Base-by-base conservation (phyloP, 2,113 vertebrate genomes). In the Oreamnos americanus region DNA sequence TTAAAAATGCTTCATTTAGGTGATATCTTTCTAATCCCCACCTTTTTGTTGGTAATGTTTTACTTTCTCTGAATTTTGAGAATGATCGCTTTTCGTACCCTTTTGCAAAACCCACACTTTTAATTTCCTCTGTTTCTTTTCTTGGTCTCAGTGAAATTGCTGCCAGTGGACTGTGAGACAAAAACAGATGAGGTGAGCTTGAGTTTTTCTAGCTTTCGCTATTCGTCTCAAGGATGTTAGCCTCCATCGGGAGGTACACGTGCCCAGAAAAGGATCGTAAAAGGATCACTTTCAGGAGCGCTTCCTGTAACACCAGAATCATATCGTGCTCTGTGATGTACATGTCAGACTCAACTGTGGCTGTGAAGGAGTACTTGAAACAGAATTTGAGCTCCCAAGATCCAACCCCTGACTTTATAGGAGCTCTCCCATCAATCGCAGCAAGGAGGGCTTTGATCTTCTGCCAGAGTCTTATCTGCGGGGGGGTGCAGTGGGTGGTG, bases 81-180 rank as follows among this genome's bases (percentile, higher is more conserved):
- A 81, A 55, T 55, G 23, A n/a, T 78, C 47, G 17, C 14, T 87
- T 57, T 83, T 21, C 64, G 62, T 60, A 19, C 14, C 57, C 60
- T 84, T 76, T 78, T 87, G 60, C 51, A 87, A 45, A 83, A 14
- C 17, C 82, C 45, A 45, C 85, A 23, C 55, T 67, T 96, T 87
- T 98, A 98, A 98, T 83, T 47, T 96, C 93, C 83, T 33, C 1
- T 93, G 45, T 98, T 95, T 90, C 88, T 88, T 98, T 98, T 97
- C 89, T 99, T 91, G 97, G 94, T 98, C 82, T 15, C 92, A 99
- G 99, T 99, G 98, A 98, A 99, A 96, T 97, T 99, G 60, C 95
- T 99, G 98, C 97, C 99, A 57, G 95, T 99, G 99, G 99, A 99
- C 98, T 99, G 99, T 98, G 98, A 98, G 60, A 97, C 97, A 93